Conservation (phyloP, 2,113 vertebrate species). For the Engraulis encrasicolus region DNA sequence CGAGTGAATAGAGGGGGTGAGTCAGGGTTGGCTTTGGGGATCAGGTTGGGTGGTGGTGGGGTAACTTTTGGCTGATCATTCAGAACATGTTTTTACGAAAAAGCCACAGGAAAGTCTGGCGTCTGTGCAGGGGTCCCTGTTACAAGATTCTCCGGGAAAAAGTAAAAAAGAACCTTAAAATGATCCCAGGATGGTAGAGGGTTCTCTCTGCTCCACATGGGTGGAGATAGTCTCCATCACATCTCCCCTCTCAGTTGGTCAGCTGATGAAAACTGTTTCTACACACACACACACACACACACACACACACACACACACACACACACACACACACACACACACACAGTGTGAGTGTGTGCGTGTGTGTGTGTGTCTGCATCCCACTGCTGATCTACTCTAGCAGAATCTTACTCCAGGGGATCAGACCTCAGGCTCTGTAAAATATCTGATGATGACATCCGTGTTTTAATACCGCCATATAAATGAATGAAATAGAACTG, state of each 20-base stretch:
- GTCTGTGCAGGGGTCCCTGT: conserved; percentile 29
- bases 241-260: background rate
- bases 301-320: too few relatives aligned
- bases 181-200: background rate
- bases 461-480: background rate
- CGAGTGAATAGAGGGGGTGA: conserved; percentile 15
- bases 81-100: conserved; percentile 52
- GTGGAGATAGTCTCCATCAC: background rate
- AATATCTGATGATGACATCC: background rate
- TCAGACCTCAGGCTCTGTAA: background rate
- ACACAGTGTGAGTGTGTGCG: too few relatives aligned
- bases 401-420: background rate
- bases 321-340: too few relatives aligned
- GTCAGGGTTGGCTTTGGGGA: conserved; percentile 36
- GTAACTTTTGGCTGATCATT: conserved; percentile 48
- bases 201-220: background rate
- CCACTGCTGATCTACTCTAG: too few relatives aligned
- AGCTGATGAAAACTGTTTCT: too few relatives aligned
- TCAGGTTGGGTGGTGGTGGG: conserved; percentile 34
- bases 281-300: too few relatives aligned
- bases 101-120: conserved; percentile 39
- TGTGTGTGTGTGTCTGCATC: too few relatives aligned
- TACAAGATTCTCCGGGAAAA: conserved; percentile 28
- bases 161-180: conserved; percentile 14
- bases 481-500: background rate